Conservation (phyloP, 37 sponge, comb jelly and placozoan genomes). For the Lycopodina hypogea region DNA sequence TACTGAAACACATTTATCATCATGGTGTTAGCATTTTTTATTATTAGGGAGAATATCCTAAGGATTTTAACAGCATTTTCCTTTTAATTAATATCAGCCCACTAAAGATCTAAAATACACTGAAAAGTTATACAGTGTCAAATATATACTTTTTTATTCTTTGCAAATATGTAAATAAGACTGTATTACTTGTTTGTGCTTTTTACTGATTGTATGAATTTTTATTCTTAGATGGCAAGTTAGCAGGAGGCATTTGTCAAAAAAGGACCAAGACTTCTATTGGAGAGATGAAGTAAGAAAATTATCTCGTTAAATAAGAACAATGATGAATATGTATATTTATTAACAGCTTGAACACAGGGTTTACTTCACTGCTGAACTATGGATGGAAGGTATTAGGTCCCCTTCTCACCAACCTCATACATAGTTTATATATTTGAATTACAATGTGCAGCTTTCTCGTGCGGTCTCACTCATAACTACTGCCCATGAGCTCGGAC, state of each 20-base stretch:
- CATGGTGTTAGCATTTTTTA: too few relatives aligned
- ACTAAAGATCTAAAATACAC: too few relatives aligned
- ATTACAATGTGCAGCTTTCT: conserved; percentile 28
- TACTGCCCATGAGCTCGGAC: conserved; percentile 73
- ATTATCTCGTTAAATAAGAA: neutral
- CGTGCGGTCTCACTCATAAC: conserved; percentile 63
- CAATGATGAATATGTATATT: neutral
- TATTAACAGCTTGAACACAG: conserved; percentile 56
- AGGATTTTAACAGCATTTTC: too few relatives aligned
- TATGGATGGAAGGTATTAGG: conserved; percentile 41
- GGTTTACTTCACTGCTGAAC: conserved; percentile 65
- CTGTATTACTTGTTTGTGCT: too few relatives aligned
- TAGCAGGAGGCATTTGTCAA: conserved; percentile 53
- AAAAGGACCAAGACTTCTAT: conserved; percentile 21
- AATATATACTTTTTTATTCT: too few relatives aligned
- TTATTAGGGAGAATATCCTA: too few relatives aligned
- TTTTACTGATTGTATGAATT: too few relatives aligned
- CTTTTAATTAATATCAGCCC: too few relatives aligned
- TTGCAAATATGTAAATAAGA: too few relatives aligned
- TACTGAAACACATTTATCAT: too few relatives aligned
- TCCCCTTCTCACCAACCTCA: neutral
- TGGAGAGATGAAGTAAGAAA: conserved; percentile 34
- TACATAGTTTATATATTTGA: neutral
- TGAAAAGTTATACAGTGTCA: too few relatives aligned
- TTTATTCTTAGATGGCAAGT: conserved; percentile 21